Evolutionary conservation across 2,113 vertebrate genomes (phyloP).

Genomic region (Mus spicilegus): DNA sequence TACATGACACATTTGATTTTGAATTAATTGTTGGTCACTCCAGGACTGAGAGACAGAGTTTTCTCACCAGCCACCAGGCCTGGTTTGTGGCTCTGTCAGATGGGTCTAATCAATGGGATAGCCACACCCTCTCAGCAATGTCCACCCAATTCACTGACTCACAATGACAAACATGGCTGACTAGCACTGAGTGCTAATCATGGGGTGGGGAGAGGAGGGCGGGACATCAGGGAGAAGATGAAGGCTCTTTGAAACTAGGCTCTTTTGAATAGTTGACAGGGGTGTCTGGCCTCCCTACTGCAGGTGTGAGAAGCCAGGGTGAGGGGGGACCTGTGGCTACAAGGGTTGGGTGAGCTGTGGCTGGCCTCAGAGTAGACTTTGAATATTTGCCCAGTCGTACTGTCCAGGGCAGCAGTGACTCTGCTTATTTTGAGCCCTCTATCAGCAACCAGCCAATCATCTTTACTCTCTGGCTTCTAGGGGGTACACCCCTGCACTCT

Average conservation of each 20-base stretch:
- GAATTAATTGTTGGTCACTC: not conserved
- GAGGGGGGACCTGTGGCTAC: not conserved
- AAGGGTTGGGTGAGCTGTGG: not conserved
- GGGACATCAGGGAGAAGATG: not conserved
- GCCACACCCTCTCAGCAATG: not conserved
- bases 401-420: rapidly evolving
- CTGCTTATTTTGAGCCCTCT: not conserved
- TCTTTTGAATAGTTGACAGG: no score
- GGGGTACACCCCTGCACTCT: no score
- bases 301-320: not conserved
- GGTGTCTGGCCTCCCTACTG: no score
- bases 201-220: no score
- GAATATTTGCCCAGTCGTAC: rapidly evolving
- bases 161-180: rapidly evolving
- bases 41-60: not conserved
- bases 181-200: not conserved
- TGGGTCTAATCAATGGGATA: not conserved
- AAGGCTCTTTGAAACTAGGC: not conserved
- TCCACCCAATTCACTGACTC: not conserved
- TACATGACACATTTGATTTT: not conserved
- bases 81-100: not conserved
- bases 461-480: not conserved
- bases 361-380: not conserved
- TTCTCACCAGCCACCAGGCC: not conserved
- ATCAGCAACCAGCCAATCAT: rapidly evolving